phyloP scores from a whole-genome alignment of 2,888 invertebrate genomes.

The Pammene fasciana region DNA sequence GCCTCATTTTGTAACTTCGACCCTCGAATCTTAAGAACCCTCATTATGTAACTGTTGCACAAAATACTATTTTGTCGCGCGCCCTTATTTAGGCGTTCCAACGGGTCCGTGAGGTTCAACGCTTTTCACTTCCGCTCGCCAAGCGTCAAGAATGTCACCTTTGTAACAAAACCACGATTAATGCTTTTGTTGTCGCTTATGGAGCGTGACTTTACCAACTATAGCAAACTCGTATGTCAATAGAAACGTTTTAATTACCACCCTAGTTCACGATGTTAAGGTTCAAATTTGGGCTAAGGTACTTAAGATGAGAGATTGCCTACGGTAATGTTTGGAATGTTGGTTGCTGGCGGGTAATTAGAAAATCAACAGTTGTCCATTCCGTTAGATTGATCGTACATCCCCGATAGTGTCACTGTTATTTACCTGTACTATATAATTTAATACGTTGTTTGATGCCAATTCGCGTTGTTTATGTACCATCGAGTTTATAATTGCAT shows the following conservation, averaged over 20 bases:
- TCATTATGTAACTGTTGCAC: no score
- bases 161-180: slow-evolving; percentile 7
- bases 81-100: no score
- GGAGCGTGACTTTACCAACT: slow-evolving; percentile 24
- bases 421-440: no score
- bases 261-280: not conserved
- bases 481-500: no score
- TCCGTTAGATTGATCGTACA: slow-evolving; percentile 26
- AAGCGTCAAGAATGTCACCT: not conserved
- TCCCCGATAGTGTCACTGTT: slow-evolving; percentile 15
- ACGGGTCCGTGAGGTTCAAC: no score
- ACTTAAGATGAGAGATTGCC: not conserved
- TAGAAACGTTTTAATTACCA: slow-evolving; percentile 1
- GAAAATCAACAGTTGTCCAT: slow-evolving; percentile 31
- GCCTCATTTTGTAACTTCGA: no score
- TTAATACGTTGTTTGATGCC: no score
- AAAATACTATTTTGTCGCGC: no score
- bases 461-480: no score
- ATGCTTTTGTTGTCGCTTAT: slow-evolving; percentile 26
- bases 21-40: no score
- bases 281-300: not conserved
- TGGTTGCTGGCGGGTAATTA: slow-evolving; percentile 29
- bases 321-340: slow-evolving; percentile 1
- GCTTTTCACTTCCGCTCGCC: not conserved
- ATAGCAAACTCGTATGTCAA: slow-evolving; percentile 10